These are phyloP conservation scores for Python bivittatus DNA, from an alignment of 2,113 vertebrate species.

Conservation along the genomic window DNA sequence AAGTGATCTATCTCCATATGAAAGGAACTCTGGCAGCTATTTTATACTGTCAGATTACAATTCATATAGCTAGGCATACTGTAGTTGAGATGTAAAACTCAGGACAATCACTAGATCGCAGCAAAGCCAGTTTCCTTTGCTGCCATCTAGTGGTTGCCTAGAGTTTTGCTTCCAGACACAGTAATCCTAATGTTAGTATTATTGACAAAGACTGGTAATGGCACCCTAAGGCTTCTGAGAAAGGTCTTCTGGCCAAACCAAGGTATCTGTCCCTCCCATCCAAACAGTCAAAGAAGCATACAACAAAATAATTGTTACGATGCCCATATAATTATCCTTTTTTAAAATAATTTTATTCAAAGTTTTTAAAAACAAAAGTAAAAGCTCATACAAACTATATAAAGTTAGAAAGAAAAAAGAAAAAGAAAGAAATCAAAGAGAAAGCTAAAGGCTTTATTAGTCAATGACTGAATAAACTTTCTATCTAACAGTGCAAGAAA, in stretches of 20 bases:
- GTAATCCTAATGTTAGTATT: neutral
- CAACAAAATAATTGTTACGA: too few species aligned
- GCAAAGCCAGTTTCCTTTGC: neutral
- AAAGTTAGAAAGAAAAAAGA: too few species aligned
- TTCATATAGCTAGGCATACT: neutral
- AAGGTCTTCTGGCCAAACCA: neutral
- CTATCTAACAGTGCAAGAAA: too few species aligned
- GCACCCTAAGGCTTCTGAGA: neutral
- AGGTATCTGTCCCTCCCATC: neutral
- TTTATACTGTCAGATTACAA: neutral
- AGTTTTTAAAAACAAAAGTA: too few species aligned
- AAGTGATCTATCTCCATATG: neutral
- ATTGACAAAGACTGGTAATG: neutral
- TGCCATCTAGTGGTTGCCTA: neutral
- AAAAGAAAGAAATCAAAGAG: too few species aligned
- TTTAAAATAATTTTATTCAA: too few species aligned
- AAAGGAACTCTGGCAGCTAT: neutral
- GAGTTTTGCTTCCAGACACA: neutral
- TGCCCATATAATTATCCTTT: too few species aligned
- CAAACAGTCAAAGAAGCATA: too few species aligned
- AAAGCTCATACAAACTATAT: too few species aligned
- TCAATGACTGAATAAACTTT: too few species aligned
- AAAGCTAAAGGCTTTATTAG: too few species aligned
- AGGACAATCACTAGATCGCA: neutral
- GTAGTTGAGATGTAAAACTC: neutral